A percentile compares a stretch with the other conserved stretches of the same genome.
Conservation (phyloP, 2,888 invertebrate species). For the Sphaerophoria rueppellii region DNA sequence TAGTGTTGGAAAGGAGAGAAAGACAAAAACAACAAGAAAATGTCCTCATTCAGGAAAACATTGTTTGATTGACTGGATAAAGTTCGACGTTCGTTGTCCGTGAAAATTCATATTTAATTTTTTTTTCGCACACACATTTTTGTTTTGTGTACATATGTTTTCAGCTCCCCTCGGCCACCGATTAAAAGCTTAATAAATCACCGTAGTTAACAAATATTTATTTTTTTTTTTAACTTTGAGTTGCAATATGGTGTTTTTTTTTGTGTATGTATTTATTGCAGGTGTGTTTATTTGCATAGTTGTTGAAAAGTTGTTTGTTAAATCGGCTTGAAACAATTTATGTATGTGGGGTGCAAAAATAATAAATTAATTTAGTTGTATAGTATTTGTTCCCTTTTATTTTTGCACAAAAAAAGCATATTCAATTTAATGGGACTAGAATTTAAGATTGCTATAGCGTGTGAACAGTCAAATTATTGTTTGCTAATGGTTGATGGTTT, state of each 20-base stretch:
- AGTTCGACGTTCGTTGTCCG: slow-evolving; percentile 47
- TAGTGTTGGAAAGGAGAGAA: slow-evolving; percentile 4
- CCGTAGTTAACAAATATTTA: slow-evolving; percentile 57
- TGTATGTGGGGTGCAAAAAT: slow-evolving; percentile 37
- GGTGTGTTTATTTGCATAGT: slow-evolving; percentile 53
- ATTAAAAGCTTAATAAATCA: slow-evolving; percentile 73
- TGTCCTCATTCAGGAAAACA: slow-evolving; percentile 54
- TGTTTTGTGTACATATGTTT: slow-evolving; percentile 41
- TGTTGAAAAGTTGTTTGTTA: slow-evolving; percentile 65
- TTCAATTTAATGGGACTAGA: slow-evolving; percentile 6
- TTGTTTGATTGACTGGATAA: slow-evolving; percentile 71
- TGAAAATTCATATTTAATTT: too few species aligned
- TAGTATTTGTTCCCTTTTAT: not conserved
- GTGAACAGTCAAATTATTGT: not conserved
- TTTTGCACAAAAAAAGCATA: slow-evolving; percentile 1
- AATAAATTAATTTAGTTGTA: slow-evolving; percentile 27
- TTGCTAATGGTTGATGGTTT: too few species aligned
- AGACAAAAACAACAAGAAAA: slow-evolving; percentile 30
- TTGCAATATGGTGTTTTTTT: slow-evolving; percentile 20
- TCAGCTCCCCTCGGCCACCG: slow-evolving; percentile 31
- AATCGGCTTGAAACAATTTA: slow-evolving; percentile 60
- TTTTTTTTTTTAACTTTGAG: slow-evolving; percentile 28
- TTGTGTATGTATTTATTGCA: slow-evolving; percentile 33
- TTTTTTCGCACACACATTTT: slow-evolving; percentile 20
- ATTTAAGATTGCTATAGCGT: not conserved